phyloP scores from a whole-genome alignment of 2,113 vertebrate genomes.

The Zosterops hypoxanthus region DNA sequence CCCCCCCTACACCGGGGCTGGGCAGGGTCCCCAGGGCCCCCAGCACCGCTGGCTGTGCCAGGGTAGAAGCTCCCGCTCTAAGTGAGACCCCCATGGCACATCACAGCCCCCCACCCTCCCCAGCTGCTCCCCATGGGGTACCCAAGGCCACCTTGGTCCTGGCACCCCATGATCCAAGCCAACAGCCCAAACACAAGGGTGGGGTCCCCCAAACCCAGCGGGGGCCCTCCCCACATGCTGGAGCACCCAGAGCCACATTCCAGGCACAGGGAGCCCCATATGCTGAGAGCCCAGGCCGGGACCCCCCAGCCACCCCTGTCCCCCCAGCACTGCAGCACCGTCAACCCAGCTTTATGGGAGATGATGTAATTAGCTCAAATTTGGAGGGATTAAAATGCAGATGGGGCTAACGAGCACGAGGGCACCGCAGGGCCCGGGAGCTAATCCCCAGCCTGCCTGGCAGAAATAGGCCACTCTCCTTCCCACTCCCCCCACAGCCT shows the following conservation, averaged over 20 bases:
- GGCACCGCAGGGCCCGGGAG: neutral
- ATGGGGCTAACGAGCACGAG: neutral
- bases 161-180: neutral
- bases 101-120: neutral
- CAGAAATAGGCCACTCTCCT: slow-evolving; percentile 23
- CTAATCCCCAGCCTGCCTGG: neutral
- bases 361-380: neutral
- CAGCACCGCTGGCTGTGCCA: rapidly evolving
- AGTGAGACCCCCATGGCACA: rapidly evolving
- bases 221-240: rapidly evolving
- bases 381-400: slow-evolving; percentile 47
- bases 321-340: neutral
- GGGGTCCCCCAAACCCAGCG: rapidly evolving
- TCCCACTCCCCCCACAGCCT: neutral
- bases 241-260: neutral
- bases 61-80: neutral
- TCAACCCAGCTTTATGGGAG: neutral
- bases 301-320: neutral
- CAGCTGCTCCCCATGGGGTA: neutral
- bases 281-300: rapidly evolving
- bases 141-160: rapidly evolving
- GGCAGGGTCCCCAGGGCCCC: rapidly evolving
- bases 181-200: neutral
- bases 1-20: neutral
- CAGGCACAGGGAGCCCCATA: neutral